Evolutionary conservation across 2,888 invertebrate species (phyloP), one percentile per base, ranked within the genome.

Genomic region (Leptothorax acervorum): DNA sequence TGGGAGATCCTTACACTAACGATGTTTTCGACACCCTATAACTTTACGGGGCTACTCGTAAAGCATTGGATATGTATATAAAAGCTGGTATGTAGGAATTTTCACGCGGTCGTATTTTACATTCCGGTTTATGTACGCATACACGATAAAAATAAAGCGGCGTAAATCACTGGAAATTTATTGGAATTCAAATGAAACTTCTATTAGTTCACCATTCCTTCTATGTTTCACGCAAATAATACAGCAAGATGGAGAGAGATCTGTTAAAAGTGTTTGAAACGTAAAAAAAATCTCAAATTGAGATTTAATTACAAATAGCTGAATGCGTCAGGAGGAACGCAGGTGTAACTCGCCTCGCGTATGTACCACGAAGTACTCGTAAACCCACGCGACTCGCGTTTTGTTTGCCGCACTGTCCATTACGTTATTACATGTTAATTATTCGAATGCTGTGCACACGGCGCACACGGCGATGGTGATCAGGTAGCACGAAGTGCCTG

Each of bases 401-500:
- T 79, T n/a, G 23, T 28, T 35, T 60, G 28, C 35, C 12, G 45
- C 70, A 23, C n/a, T 35, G 31, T 60, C 28, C 71, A 60, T 71
- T 60, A 39, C 28, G 51, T 42, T 79, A 75, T 78, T 71, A 66
- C 63, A 51, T 65, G 82, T 87, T 84, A 87, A 85, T 88, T 79
- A 66, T 66, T 73, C 31, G 39, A 62, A 70, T 35, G 31, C 28
- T 35, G 66, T 62, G 42, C 57, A 11, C 28, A 63, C 23, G 53
- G 42, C 35, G 6, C 23, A 23, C 23, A 23, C 23, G 23, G 23
- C 48, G 39, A 31, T 11, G 42, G 15, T 18, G 28, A 62, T 60
- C 15, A 82, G 65, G 68, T 39, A 35, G 45, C 65, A 31, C 53
- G 18, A 53, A 78, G 31, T 63, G 78, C 39, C 78, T 23, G 12